Conservation (phyloP, 2,888 invertebrate genomes). For the Hemaris fuciformis region DNA sequence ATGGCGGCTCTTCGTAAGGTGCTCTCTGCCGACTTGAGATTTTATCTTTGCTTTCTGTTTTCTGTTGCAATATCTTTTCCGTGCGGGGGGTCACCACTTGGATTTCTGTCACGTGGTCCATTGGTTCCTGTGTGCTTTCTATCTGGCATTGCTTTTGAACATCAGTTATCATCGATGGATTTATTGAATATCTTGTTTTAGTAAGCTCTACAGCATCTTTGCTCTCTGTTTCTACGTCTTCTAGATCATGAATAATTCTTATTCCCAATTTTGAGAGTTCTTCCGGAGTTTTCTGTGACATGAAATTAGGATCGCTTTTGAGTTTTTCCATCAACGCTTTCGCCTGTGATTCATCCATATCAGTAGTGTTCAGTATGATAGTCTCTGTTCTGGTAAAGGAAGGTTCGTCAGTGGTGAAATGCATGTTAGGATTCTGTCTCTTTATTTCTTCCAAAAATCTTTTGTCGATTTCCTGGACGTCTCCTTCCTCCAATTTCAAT, state of each 20-base stretch:
- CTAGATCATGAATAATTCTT: slow-evolving; percentile 65
- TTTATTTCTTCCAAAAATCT: slow-evolving; percentile 71
- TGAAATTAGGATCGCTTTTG: slow-evolving; percentile 72
- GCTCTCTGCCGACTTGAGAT: slow-evolving; percentile 66
- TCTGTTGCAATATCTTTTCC: slow-evolving; percentile 57
- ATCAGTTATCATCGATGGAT: slow-evolving; percentile 64
- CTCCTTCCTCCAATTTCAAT: slow-evolving; percentile 67
- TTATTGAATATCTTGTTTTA: slow-evolving; percentile 71
- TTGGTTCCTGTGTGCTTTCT: slow-evolving; percentile 43
- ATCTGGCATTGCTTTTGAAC: slow-evolving; percentile 55
- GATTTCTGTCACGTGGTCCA: slow-evolving; percentile 87
- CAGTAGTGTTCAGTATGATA: slow-evolving; percentile 78
- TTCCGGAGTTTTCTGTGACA: slow-evolving; percentile 71
- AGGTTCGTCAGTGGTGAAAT: slow-evolving; percentile 71
- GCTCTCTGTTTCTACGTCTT: slow-evolving; percentile 58
- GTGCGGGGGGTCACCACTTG: slow-evolving; percentile 83
- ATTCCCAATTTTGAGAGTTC: slow-evolving; percentile 71
- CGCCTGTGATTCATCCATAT: slow-evolving; percentile 73
- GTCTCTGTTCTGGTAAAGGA: slow-evolving; percentile 75
- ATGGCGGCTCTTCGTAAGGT: slow-evolving; percentile 58
- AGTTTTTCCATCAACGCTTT: slow-evolving; percentile 71
- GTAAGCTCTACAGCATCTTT: slow-evolving; percentile 61
- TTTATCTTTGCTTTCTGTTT: slow-evolving; percentile 57
- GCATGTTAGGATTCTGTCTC: slow-evolving; percentile 71
- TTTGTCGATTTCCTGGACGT: slow-evolving; percentile 67